Evolutionary conservation across 2,888 invertebrate genomes (phyloP), one percentile per base, ranked within the genome.

Genomic region (Stenichneumon culpator): DNA sequence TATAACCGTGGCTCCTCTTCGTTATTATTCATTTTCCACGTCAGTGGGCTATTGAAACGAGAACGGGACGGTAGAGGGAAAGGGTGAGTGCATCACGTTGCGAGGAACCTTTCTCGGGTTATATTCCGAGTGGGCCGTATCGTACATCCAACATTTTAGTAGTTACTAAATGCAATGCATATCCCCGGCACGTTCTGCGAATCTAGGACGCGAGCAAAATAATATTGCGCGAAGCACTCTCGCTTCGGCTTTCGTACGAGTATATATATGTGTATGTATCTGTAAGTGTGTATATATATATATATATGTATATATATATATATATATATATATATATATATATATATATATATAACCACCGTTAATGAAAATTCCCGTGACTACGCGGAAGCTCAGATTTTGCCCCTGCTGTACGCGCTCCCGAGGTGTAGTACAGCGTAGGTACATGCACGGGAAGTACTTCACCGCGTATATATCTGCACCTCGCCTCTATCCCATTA

Each of bases 161-260:
- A 57, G 63, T 57, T 50, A 25, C 52, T 39, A 70, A 74, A 70
- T 52, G 25, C 67, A 70, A 52, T 70, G 69, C 50, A 79, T 84
- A 77, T 72, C 39, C 39, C 47, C 50, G 68, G 80, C 73, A 67
- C 70, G 39, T 54, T 65, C 74, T 65, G 44, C 44, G 47, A 74
- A 85, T 70, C 50, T 75, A 78, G 75, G 68, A 70, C 82, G 63
- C 28, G 70, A 79, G 60, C 74, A 82, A 82, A 79, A 85, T 85
- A 85, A 82, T 85, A 82, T 79, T 75, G 84, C 74, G 70, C 36
- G 39, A 82, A 85, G 84, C 82, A 85, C 82, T 85, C 82, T 68
- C 52, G 52, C 47, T 70, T 69, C 60, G 67, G 65, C 75, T 67
- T 63, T 32, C 63, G 60, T 60, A 47, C 54, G 44, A 47, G 0